Evolutionary conservation across 2,797 vertebrate species (phyloP).

Genomic region (Anguilla megastoma): DNA sequence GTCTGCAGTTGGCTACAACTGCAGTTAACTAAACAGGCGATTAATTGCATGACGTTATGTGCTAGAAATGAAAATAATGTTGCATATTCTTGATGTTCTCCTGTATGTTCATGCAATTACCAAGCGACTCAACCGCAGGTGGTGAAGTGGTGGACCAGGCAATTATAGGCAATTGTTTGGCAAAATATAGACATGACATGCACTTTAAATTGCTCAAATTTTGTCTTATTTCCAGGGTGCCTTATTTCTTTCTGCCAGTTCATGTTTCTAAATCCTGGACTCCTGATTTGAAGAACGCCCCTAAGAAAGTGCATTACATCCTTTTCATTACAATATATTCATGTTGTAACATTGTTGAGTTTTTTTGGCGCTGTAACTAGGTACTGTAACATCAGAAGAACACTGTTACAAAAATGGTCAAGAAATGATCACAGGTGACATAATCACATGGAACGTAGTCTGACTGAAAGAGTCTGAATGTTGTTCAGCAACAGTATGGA

Average conservation of each 20-base stretch:
- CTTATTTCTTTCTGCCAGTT: constrained; percentile 39
- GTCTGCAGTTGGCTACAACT: not conserved
- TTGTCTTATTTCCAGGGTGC: constrained; percentile 42
- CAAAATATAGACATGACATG: constrained; percentile 13
- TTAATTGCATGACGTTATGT: constrained; percentile 21
- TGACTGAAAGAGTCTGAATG: not conserved
- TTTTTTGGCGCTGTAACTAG: not conserved
- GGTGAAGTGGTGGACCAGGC: not conserved
- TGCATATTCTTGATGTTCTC: constrained; percentile 21
- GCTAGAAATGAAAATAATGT: constrained; percentile 12
- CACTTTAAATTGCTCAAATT: constrained; percentile 35
- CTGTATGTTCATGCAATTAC: constrained; percentile 24
- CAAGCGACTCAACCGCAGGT: not conserved
- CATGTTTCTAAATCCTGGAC: constrained; percentile 13
- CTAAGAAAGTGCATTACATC: not conserved
- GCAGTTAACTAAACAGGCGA: not conserved
- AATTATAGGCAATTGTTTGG: constrained; percentile 19
- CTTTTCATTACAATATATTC: not conserved
- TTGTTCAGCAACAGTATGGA: not conserved
- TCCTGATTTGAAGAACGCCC: not conserved
- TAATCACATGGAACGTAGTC: not conserved
- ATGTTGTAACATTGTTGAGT: not conserved
- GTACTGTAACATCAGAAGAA: not conserved
- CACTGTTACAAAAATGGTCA: not conserved
- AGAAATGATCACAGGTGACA: not conserved